phyloP scores from a whole-genome alignment of 2,113 vertebrate species.

The Quiscalus mexicanus region DNA sequence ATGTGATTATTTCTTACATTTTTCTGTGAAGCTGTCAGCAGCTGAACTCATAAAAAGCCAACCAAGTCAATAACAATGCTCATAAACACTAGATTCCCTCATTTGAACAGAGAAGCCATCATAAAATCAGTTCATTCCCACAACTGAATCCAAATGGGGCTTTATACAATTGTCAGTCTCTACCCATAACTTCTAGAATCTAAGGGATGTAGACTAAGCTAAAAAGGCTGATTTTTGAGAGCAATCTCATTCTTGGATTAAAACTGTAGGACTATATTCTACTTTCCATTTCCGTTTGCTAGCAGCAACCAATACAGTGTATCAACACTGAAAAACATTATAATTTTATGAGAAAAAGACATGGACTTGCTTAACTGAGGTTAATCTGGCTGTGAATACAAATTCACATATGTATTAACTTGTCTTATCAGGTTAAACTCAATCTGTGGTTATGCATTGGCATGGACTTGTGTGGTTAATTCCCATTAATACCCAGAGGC shows the following conservation, averaged over 20 bases:
- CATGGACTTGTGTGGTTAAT: neutral
- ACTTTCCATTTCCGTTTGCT: neutral
- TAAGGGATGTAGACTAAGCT: neutral
- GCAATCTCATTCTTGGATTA: neutral
- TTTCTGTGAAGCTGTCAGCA: neutral
- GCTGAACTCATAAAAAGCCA: neutral
- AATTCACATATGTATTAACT: neutral
- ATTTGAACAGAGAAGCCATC: neutral
- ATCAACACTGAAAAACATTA: neutral
- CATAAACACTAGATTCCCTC: neutral
- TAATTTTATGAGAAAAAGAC: neutral
- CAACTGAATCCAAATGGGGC: neutral
- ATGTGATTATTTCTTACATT: neutral
- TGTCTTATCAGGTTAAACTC: neutral
- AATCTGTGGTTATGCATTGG: neutral
- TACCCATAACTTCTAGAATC: neutral
- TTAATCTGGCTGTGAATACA: neutral
- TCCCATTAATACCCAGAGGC: neutral
- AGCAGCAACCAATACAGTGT: neutral
- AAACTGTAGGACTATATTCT: neutral
- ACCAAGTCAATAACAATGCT: neutral
- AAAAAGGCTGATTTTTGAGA: neutral
- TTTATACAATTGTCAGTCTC: neutral
- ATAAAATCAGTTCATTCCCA: neutral
- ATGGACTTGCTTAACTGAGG: neutral